phyloP scores from a whole-genome alignment of 1,140 invertebrate genomes.

The Manduca sexta region DNA sequence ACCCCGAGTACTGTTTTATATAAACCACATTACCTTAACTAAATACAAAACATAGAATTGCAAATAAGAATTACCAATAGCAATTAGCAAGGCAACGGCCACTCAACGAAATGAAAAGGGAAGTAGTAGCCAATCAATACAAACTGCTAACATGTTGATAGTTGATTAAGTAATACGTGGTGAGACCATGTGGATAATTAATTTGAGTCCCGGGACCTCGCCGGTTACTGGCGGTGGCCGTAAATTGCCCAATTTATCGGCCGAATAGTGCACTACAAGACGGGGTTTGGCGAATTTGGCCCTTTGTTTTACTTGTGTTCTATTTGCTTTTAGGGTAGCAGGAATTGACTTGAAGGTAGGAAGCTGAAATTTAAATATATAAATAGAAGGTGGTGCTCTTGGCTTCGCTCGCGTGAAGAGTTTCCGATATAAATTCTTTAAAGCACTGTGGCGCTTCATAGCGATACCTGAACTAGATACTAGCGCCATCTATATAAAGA shows the following conservation, averaged over 20 bases:
- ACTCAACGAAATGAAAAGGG: slow-evolving; percentile 16
- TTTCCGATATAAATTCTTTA: too few relatives aligned
- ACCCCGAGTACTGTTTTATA: too few relatives aligned
- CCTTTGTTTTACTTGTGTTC: background rate
- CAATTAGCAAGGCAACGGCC: slow-evolving; percentile 3
- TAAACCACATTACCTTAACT: too few relatives aligned
- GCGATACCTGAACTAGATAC: too few relatives aligned
- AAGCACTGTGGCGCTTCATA: too few relatives aligned
- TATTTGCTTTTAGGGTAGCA: too few relatives aligned
- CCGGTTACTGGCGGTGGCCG: slow-evolving; percentile 9
- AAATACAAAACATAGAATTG: background rate
- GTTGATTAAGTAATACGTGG: slow-evolving; percentile 35
- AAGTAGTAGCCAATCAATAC: slow-evolving; percentile 18
- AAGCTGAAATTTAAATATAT: too few relatives aligned
- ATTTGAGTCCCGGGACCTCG: slow-evolving; percentile 27
- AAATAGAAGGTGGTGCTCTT: too few relatives aligned
- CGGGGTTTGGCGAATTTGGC: slow-evolving; percentile 11
- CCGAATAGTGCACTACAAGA: slow-evolving; percentile 6
- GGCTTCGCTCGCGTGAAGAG: too few relatives aligned
- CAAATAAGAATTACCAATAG: background rate
- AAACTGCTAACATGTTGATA: slow-evolving; percentile 24
- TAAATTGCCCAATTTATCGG: slow-evolving; percentile 47
- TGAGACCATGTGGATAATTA: slow-evolving; percentile 32
- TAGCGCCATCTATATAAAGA: too few relatives aligned
- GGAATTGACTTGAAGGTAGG: too few relatives aligned